Evolutionary conservation across 1,140 invertebrate species (phyloP), one percentile per base, ranked within the genome.

Genomic region (Helicoverpa zea): DNA sequence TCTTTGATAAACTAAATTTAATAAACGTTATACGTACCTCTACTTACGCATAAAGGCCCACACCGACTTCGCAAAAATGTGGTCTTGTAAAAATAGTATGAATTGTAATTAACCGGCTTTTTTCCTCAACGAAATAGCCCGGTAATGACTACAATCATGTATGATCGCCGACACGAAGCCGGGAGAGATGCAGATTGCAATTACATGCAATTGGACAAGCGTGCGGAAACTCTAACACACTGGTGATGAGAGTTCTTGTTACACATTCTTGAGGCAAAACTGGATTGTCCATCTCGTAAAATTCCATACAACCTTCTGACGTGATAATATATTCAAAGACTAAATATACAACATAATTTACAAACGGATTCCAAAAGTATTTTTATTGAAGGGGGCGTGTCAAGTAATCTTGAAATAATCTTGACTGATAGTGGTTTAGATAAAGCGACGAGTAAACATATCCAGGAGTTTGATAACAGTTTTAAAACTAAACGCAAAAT

Each of bases 141-240:
- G 18, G 47, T 70, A 72, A 72, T 72, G 68, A 54, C 68, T 72
- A 72, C 23, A 72, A 72, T 72, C 68, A 72, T 30, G 10, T 72
- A 49, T 12, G 12, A n/a, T 12, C 49, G 66, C 66, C 68, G 68
- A 14, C 68, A 54, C 68, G 68, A 54, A 72, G 49, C 49, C 68
- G 47, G 49, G 64, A 68, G 43, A 49, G 43, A 68, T 72, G 68
- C 23, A 52, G 49, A 72, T 72, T 54, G 68, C 68, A 72, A 72
- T 72, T 54, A 72, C 18, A 72, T 72, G 49, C 68, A 72, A 72
- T 72, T 70, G 47, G 59, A 30, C 18, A 30, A 30, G 49, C 68
- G 68, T 18, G 14, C 13, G 12, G 29, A n/a, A 13, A 43, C 1
- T 29, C 58, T 7, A 30, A n/a, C 12, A 18, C 18, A 72, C 47